A percentile compares a stretch with the other conserved stretches of the same genome.
These are phyloP conservation scores for Hafferia zeledoni DNA, from an alignment of 2,797 vertebrate species.

Conservation along the genomic window DNA sequence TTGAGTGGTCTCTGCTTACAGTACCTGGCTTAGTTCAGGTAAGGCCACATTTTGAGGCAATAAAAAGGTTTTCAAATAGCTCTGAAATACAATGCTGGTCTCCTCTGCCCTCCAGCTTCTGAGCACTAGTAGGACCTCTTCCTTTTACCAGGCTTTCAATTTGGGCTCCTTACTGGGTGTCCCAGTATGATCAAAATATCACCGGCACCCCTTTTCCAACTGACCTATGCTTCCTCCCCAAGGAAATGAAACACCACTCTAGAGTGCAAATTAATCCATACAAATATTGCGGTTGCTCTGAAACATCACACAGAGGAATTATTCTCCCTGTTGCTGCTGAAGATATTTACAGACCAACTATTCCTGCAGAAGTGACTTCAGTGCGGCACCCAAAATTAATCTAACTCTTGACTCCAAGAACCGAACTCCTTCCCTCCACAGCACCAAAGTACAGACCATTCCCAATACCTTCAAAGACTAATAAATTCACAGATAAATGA, in stretches of 20 bases:
- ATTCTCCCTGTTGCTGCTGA: not conserved
- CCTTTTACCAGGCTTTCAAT: not conserved
- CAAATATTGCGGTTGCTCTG: not conserved
- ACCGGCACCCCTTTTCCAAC: not conserved
- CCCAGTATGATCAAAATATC: not conserved
- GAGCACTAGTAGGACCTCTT: not conserved
- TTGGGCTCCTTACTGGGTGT: not conserved
- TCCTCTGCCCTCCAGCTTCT: not conserved
- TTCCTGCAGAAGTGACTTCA: not conserved
- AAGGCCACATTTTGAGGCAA: not conserved
- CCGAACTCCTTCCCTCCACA: not conserved
- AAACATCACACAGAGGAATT: rapidly evolving
- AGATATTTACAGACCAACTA: not conserved
- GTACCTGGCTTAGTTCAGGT: not conserved
- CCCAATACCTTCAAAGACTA: not conserved
- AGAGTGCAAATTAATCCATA: not conserved
- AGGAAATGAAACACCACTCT: not conserved
- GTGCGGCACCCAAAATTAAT: not conserved
- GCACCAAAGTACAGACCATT: not conserved
- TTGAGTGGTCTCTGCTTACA: not conserved
- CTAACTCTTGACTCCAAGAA: not conserved
- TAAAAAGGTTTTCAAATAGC: not conserved
- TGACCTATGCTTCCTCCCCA: rapidly evolving
- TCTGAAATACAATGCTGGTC: rapidly evolving
- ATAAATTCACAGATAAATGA: rapidly evolving